These are phyloP conservation scores for Gymnoscelis rufifasciata DNA, from an alignment of 2,888 invertebrate genomes.

Conservation along the genomic window DNA sequence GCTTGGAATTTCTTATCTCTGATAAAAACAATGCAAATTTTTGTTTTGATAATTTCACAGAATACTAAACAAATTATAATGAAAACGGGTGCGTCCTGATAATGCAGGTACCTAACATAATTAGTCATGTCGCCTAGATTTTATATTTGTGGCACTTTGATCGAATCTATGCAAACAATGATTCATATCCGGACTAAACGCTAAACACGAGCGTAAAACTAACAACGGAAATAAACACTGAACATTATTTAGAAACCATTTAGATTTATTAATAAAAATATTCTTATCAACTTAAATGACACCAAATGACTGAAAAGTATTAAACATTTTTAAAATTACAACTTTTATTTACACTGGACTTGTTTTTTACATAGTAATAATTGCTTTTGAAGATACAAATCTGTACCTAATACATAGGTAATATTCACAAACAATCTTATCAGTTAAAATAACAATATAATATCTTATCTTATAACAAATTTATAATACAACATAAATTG, in stretches of 20 bases:
- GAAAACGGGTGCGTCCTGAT: slow-evolving; percentile 18
- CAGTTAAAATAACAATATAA: background rate
- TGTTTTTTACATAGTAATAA: too few relatives aligned
- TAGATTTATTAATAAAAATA: too few relatives aligned
- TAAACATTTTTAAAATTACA: background rate
- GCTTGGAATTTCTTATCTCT: too few relatives aligned
- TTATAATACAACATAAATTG: too few relatives aligned
- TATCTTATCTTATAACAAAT: too few relatives aligned
- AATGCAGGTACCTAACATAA: slow-evolving; percentile 4
- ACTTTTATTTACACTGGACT: too few relatives aligned
- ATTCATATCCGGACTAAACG: background rate
- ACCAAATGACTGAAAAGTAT: too few relatives aligned
- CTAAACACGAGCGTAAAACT: background rate
- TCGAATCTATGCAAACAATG: slow-evolving; percentile 16
- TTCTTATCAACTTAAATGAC: too few relatives aligned
- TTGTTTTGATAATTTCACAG: background rate
- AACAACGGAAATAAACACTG: background rate
- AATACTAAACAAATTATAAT: slow-evolving; percentile 2
- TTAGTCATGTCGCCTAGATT: slow-evolving; percentile 16
- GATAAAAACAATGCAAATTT: too few relatives aligned
- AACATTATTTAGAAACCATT: background rate
- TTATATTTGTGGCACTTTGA: slow-evolving; percentile 7
- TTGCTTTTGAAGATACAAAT: too few relatives aligned
- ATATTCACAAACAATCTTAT: background rate
- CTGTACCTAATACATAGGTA: too few relatives aligned